Percentiles rank a stretch among this genome's conserved stretches.
phyloP scores from a whole-genome alignment of 2,888 invertebrate genomes.

The Saturnia pavonia region DNA sequence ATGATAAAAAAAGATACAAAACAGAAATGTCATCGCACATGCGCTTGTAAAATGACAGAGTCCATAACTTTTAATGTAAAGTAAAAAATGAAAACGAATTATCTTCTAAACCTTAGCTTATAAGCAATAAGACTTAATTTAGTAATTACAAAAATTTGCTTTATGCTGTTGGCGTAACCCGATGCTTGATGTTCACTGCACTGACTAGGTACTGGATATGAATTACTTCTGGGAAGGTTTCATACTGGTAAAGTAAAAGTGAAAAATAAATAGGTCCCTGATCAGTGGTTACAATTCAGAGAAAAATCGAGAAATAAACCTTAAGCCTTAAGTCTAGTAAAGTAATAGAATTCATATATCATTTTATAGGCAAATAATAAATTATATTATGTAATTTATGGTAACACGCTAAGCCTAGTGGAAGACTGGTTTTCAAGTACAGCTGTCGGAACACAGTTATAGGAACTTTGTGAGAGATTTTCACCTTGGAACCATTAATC shows the following conservation, averaged over 20 bases:
- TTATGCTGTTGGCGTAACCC: not conserved
- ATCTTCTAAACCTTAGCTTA: not conserved
- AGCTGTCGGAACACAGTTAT: no score
- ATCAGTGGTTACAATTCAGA: no score
- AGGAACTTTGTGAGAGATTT: no score
- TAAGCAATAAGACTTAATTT: not conserved
- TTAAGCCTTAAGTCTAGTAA: no score
- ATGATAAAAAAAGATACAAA: not conserved
- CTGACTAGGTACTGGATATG: not conserved
- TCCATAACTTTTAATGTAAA: not conserved
- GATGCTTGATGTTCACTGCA: conserved; percentile 4
- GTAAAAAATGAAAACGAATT: not conserved
- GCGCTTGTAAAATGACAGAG: conserved; percentile 1
- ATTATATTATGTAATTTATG: no score
- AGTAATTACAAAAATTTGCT: not conserved
- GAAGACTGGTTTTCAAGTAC: no score
- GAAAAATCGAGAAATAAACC: no score
- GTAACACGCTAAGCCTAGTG: no score
- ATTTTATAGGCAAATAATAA: no score
- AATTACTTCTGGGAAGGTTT: conserved; percentile 1
- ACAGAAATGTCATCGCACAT: conserved; percentile 4
- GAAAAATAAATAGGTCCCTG: not conserved
- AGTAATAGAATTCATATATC: no score
- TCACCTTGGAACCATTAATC: no score
- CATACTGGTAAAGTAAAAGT: not conserved